Conservation (phyloP, 2,888 invertebrate species). For the Ennomos fuscantarius region DNA sequence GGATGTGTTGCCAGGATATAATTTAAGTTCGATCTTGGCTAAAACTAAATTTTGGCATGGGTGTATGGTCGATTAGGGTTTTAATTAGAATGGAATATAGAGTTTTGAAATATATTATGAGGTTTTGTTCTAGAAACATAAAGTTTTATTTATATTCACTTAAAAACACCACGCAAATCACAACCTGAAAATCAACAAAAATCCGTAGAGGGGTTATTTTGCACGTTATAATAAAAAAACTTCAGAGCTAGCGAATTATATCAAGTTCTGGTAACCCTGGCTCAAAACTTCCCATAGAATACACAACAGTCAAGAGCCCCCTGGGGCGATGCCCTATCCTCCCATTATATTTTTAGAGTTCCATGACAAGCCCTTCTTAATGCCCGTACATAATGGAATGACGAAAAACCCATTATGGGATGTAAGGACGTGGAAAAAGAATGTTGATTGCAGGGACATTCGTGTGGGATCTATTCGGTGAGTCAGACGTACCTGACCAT, state of each 20-base stretch:
- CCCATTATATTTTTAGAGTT: constrained; percentile 48
- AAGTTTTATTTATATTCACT: too few relatives aligned
- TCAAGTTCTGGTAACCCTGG: constrained; percentile 4
- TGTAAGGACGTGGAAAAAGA: constrained; percentile 34
- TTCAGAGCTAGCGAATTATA: too few relatives aligned
- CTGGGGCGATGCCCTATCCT: constrained; percentile 54
- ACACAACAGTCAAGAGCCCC: constrained; percentile 34
- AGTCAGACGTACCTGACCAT: too few relatives aligned
- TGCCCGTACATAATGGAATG: constrained; percentile 28
- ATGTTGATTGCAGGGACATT: constrained; percentile 21
- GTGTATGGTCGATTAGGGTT: too few relatives aligned
- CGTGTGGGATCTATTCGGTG: background rate
- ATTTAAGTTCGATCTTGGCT: background rate
- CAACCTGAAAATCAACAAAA: too few relatives aligned
- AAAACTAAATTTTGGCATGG: too few relatives aligned
- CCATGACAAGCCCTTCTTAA: constrained; percentile 42
- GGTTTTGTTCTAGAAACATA: too few relatives aligned
- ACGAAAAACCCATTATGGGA: constrained; percentile 41
- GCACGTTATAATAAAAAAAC: background rate
- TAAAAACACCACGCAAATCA: too few relatives aligned
- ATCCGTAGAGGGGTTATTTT: background rate
- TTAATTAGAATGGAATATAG: too few relatives aligned
- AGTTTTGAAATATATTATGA: too few relatives aligned
- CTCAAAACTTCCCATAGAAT: constrained; percentile 19
- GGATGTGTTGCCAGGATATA: constrained; percentile 17